phyloP scores from a whole-genome alignment of 2,888 invertebrate genomes.

The Drosophila imparisetae region DNA sequence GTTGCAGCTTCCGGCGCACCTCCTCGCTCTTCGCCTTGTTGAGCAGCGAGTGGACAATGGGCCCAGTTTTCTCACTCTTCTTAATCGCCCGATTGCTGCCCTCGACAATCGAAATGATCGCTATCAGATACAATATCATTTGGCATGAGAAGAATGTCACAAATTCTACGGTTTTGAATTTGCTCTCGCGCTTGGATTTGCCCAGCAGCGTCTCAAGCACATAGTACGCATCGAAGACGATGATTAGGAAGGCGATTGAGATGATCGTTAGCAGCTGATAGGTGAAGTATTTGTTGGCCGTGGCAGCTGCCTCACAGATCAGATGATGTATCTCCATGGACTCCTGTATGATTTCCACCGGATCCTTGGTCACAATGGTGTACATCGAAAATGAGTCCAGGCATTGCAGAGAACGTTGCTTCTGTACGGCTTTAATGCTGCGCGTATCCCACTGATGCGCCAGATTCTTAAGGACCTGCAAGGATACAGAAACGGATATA shows the following conservation, averaged over 20 bases:
- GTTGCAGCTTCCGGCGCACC: constrained; percentile 81
- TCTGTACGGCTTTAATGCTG: constrained; percentile 67
- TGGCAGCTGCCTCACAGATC: constrained; percentile 84
- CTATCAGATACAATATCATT: constrained; percentile 83
- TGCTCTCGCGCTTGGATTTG: constrained; percentile 82
- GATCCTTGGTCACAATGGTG: constrained; percentile 83
- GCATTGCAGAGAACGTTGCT: constrained; percentile 81
- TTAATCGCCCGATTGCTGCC: constrained; percentile 83
- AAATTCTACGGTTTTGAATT: constrained; percentile 84
- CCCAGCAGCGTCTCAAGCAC: constrained; percentile 83
- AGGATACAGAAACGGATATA: neutral
- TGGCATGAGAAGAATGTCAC: constrained; percentile 84
- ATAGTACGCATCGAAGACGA: constrained; percentile 85
- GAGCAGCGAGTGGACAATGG: constrained; percentile 82
- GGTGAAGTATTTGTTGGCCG: constrained; percentile 85
- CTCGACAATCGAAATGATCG: constrained; percentile 84
- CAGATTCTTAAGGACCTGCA: constrained; percentile 82
- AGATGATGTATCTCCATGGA: constrained; percentile 84
- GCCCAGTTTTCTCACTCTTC: constrained; percentile 83
- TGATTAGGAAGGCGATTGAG: constrained; percentile 84
- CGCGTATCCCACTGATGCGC: constrained; percentile 82
- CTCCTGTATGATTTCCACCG: constrained; percentile 83
- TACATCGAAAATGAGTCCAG: constrained; percentile 84
- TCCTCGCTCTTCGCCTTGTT: constrained; percentile 80
- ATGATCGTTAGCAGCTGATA: constrained; percentile 84